phyloP scores from a whole-genome alignment of 1,140 invertebrate species.

The Drosophila rufa region DNA sequence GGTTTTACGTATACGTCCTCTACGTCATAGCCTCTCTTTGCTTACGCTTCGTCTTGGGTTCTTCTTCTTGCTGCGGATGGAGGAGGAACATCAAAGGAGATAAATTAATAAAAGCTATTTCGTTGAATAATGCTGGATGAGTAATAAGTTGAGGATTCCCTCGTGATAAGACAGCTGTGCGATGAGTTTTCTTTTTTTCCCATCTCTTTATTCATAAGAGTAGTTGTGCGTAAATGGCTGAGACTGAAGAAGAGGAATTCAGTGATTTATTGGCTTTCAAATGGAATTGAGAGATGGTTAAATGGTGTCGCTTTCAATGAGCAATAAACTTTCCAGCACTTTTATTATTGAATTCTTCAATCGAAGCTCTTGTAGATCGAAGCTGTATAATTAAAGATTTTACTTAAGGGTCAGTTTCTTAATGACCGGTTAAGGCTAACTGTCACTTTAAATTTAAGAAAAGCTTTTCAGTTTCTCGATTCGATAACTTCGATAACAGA shows the following conservation, averaged over 20 bases:
- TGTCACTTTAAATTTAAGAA: no score
- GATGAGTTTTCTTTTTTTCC: conserved; percentile 29
- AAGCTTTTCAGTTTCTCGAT: no score
- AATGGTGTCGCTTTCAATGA: conserved; percentile 39
- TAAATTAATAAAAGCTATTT: conserved; percentile 38
- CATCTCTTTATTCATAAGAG: conserved; percentile 1
- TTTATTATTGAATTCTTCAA: not conserved
- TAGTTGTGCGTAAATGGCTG: conserved; percentile 12
- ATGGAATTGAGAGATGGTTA: conserved; percentile 25
- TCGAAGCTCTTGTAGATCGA: not conserved
- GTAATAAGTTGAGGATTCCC: conserved; percentile 58
- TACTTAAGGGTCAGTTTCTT: no score
- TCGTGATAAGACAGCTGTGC: conserved; percentile 43
- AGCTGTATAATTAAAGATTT: not conserved
- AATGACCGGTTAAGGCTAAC: no score
- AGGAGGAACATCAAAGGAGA: conserved; percentile 11
- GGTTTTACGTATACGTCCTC: conserved; percentile 9
- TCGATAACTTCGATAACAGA: no score
- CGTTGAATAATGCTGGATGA: conserved; percentile 39
- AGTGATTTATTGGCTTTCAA: conserved; percentile 47
- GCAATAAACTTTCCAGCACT: conserved; percentile 30
- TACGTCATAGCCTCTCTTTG: conserved; percentile 16
- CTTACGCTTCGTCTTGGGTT: not conserved
- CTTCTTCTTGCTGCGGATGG: conserved; percentile 1
- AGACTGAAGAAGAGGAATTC: conserved; percentile 11